Evolutionary conservation across 2,797 vertebrate genomes (phyloP).

Genomic region (Pseudocheirus occidentalis): DNA sequence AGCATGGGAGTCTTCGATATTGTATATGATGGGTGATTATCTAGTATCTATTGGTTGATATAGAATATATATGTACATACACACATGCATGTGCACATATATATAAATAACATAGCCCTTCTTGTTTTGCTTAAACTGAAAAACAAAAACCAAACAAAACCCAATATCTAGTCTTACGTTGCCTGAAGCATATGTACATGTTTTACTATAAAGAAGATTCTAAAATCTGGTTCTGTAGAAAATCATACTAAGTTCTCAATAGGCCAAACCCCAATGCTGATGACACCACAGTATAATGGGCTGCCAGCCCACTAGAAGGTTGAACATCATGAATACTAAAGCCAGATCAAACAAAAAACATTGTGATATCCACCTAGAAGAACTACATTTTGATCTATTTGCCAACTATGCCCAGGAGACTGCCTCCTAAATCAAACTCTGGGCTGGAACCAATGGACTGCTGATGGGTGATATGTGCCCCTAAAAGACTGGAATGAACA

Average conservation of each 20-base stretch:
- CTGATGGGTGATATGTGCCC: slow-evolving; percentile 31
- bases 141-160: neutral
- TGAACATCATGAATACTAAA: slow-evolving; percentile 34
- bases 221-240: neutral
- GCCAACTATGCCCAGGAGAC: slow-evolving; percentile 43
- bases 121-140: neutral
- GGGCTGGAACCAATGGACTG: slow-evolving; percentile 40
- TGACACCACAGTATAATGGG: neutral
- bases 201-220: neutral
- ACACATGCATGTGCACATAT: too few species aligned
- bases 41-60: neutral
- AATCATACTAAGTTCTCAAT: neutral
- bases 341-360: slow-evolving; percentile 48
- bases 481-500: neutral
- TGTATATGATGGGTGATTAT: neutral
- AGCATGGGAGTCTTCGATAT: neutral
- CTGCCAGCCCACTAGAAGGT: neutral
- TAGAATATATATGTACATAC: too few species aligned
- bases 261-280: neutral
- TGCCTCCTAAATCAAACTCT: slow-evolving; percentile 31
- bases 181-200: neutral
- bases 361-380: slow-evolving; percentile 56
- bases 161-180: neutral
- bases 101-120: neutral
- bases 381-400: slow-evolving; percentile 62